Evolutionary conservation across 2,888 invertebrate genomes (phyloP).

Genomic region (Aporophyla lueneburgensis): DNA sequence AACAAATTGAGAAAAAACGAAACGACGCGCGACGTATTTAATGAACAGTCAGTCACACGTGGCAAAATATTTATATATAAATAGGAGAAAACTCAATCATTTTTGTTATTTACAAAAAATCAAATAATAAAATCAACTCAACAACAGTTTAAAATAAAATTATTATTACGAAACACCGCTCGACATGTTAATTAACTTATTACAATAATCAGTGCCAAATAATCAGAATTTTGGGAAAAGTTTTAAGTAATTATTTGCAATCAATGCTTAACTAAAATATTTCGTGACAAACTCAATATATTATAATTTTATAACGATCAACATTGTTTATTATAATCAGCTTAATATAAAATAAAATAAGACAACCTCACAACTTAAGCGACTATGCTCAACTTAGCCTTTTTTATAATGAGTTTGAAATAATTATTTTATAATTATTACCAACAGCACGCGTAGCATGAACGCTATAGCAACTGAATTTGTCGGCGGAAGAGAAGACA

Average conservation of each 20-base stretch:
- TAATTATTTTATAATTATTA: neutral
- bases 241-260: conserved; percentile 8
- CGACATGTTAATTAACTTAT: conserved; percentile 25
- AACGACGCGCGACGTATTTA: too few relatives aligned
- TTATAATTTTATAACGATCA: conserved; percentile 13
- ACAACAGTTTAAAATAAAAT: conserved; percentile 14
- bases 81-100: neutral
- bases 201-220: conserved; percentile 44
- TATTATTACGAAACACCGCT: conserved; percentile 6
- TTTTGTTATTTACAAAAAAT: neutral
- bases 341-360: conserved; percentile 4
- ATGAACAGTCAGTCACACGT: too few relatives aligned
- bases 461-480: too few relatives aligned
- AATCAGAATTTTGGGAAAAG: neutral
- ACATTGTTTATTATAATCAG: conserved; percentile 13
- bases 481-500: too few relatives aligned
- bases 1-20: too few relatives aligned
- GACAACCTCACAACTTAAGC: neutral
- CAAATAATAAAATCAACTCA: conserved; percentile 6
- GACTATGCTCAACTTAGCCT: neutral
- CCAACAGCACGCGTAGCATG: too few relatives aligned
- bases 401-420: neutral
- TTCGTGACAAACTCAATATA: conserved; percentile 15
- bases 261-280: conserved; percentile 6
- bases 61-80: too few relatives aligned